A percentile compares a stretch with the other conserved stretches of the same genome.
These are phyloP conservation scores for Rhysida immarginata DNA, from an alignment of 1,140 invertebrate species.

Conservation along the genomic window DNA sequence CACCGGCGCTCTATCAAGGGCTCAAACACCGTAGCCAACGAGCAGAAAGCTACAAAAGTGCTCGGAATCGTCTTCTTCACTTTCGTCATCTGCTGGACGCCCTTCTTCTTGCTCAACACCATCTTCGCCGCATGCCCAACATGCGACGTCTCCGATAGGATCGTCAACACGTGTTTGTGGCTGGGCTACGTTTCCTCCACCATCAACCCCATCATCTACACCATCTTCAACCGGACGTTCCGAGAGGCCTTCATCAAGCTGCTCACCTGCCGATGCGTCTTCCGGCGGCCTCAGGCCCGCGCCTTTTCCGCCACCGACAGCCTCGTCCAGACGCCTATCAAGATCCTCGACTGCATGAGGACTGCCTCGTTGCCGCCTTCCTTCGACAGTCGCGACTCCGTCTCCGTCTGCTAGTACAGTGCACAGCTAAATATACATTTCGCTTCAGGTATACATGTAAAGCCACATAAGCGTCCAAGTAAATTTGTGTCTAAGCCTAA, in stretches of 20 bases:
- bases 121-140: slow-evolving; percentile 18
- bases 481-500: too few species aligned
- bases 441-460: too few species aligned
- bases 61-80: slow-evolving; percentile 20
- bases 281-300: neutral
- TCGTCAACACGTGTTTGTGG: slow-evolving; percentile 22
- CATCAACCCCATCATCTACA: slow-evolving; percentile 52
- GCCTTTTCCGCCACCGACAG: neutral
- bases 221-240: slow-evolving; percentile 23
- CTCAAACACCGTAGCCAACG: slow-evolving; percentile 60
- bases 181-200: slow-evolving; percentile 26
- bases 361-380: neutral
- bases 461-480: too few species aligned
- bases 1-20: slow-evolving; percentile 44
- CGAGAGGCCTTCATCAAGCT: slow-evolving; percentile 20
- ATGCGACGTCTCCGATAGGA: slow-evolving; percentile 16
- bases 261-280: slow-evolving; percentile 15
- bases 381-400: neutral
- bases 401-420: neutral
- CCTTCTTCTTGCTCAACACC: slow-evolving; percentile 22
- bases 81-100: slow-evolving; percentile 23
- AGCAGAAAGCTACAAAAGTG: slow-evolving; percentile 60
- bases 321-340: neutral
- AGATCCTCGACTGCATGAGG: neutral
- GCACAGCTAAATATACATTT: neutral